A percentile compares a stretch with the other conserved stretches of the same genome.
Evolutionary conservation across 2,888 invertebrate species (phyloP).

Genomic region (Andricus quercusramuli): DNA sequence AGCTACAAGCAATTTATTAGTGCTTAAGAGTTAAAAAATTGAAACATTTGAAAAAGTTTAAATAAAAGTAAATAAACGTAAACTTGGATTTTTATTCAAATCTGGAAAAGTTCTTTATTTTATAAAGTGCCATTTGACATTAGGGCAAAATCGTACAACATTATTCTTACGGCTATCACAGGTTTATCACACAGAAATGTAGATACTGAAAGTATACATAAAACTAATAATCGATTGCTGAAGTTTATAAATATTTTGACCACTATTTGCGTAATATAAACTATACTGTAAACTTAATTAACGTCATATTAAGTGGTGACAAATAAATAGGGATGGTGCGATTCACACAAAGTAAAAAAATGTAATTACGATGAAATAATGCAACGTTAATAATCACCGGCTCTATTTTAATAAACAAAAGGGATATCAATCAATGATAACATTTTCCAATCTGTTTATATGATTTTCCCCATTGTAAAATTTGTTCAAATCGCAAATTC

Average conservation of each 20-base stretch:
- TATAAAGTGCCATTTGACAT: neutral
- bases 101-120: neutral
- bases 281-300: constrained; percentile 32
- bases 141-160: neutral
- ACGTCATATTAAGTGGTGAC: constrained; percentile 14
- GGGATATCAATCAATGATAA: neutral
- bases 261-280: constrained; percentile 10
- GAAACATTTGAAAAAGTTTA: no score
- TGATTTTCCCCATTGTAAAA: no score
- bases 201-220: constrained; percentile 32
- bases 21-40: no score
- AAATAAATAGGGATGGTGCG: constrained; percentile 21
- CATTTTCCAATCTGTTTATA: neutral
- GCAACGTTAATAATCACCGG: neutral
- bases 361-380: neutral
- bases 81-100: neutral
- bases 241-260: constrained; percentile 6
- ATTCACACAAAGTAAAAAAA: neutral
- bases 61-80: neutral
- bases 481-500: neutral
- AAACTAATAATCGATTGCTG: constrained; percentile 8
- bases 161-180: constrained; percentile 33
- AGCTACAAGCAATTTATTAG: no score
- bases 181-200: constrained; percentile 30
- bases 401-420: neutral